phyloP scores from a whole-genome alignment of 2,797 vertebrate species.

The Staurois parvus region DNA sequence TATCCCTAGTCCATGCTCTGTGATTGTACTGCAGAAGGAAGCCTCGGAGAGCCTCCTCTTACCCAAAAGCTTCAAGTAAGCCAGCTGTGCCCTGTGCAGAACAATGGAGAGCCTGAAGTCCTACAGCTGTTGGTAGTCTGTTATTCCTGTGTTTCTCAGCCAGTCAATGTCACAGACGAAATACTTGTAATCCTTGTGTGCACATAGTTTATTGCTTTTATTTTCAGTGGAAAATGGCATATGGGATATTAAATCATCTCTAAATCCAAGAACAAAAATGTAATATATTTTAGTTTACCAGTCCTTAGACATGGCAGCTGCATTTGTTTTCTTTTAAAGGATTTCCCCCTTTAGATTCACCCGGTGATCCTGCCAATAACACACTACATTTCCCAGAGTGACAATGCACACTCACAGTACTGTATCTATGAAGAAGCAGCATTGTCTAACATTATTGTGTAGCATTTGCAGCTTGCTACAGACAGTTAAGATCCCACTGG shows the following conservation, averaged over 20 bases:
- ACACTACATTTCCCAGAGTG: too few relatives aligned
- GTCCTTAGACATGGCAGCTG: too few relatives aligned
- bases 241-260: not conserved
- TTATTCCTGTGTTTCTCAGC: not conserved
- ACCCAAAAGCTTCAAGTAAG: not conserved
- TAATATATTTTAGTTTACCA: too few relatives aligned
- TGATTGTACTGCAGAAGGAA: not conserved
- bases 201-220: not conserved
- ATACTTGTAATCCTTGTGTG: not conserved
- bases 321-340: too few relatives aligned
- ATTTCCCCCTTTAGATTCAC: too few relatives aligned
- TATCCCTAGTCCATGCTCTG: not conserved
- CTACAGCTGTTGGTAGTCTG: not conserved
- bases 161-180: not conserved
- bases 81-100: slow-evolving; percentile 2
- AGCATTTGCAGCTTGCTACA: too few relatives aligned
- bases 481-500: too few relatives aligned
- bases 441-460: too few relatives aligned
- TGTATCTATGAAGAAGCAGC: too few relatives aligned
- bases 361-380: too few relatives aligned
- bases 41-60: not conserved
- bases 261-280: too few relatives aligned
- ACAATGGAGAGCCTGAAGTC: not conserved
- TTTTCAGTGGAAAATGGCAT: not conserved
- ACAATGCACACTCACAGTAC: too few relatives aligned